These are phyloP conservation scores for Heliconius sara DNA, from an alignment of 2,888 invertebrate species.

Conservation along the genomic window DNA sequence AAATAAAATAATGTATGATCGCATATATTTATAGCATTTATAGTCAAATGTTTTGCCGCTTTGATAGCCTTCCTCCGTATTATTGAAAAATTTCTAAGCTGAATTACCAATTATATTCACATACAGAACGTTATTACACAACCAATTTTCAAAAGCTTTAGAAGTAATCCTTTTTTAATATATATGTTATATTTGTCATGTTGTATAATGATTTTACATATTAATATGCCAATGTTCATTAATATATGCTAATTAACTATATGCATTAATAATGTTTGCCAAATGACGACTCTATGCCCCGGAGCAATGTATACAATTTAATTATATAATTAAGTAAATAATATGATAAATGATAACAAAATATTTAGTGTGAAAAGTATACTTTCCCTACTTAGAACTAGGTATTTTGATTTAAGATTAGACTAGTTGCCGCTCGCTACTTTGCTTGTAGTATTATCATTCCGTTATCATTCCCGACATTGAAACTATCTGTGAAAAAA, in stretches of 20 bases:
- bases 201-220: constrained; percentile 20
- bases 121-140: background rate
- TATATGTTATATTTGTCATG: constrained; percentile 4
- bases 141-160: background rate
- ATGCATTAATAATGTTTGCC: constrained; percentile 15
- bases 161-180: background rate
- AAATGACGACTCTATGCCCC: constrained; percentile 13
- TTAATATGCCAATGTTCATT: constrained; percentile 18
- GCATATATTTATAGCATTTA: background rate
- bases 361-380: background rate
- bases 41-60: too few relatives aligned
- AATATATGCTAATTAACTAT: constrained; percentile 19
- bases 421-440: too few relatives aligned
- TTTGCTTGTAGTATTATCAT: too few relatives aligned
- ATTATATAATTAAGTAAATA: background rate
- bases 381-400: background rate
- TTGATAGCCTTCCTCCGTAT: too few relatives aligned
- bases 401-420: too few relatives aligned
- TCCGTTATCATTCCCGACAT: too few relatives aligned
- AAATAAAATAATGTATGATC: background rate
- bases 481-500: too few relatives aligned
- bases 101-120: background rate
- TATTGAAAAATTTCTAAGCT: too few relatives aligned
- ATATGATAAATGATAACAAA: background rate
- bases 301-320: background rate